Base-by-base conservation (phyloP, 2,113 vertebrate genomes). In the Notiomystis cincta region DNA sequence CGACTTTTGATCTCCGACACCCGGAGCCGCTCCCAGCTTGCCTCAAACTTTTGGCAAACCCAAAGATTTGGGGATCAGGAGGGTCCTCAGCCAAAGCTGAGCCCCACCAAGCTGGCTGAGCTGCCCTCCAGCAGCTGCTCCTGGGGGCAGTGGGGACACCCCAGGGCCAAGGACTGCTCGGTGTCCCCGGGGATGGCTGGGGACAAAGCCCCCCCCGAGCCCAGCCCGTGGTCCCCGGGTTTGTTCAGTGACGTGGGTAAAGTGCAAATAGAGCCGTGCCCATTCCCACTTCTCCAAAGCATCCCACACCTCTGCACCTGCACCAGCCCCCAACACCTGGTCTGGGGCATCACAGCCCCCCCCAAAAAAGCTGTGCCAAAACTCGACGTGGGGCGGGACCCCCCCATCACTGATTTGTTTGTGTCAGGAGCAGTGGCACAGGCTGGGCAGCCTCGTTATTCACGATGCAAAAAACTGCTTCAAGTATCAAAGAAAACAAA, bases 401-500 rank as follows among this genome's bases (percentile, higher is more conserved):
- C 38, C 51, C 30, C 24, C 37, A 0, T 2, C 38, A 3, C 1
- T 0, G 70, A 31, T 35, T 6, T 11, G 33, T 14, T 14, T n/a
- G 56, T 21, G 73, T 82, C 76, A 45, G 81, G 87, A 87, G 91
- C 75, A 31, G 69, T 9, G 81, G 88, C 56, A 58, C 70, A 54
- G 82, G 61, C 60, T 7, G 42, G 94, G 22, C 87, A 93, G 88
- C 72, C 86, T 70, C 37, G 51, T 85, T 30, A 93, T 15, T 30
- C 6, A 67, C 33, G 50, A 96, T 40, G 80, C 93, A 70, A 94
- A 95, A 88, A 88, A 69, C 82, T 37, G 89, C 92, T 97, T 97
- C 97, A 96, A 96, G 93, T 96, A 96, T 95, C 31, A 13, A 76
- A 95, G 92, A 94, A 94, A 93, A 87, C 51, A 25, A 67, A 90